phyloP scores from a whole-genome alignment of 1,140 invertebrate genomes.

The Aphelenchoides besseyi region DNA sequence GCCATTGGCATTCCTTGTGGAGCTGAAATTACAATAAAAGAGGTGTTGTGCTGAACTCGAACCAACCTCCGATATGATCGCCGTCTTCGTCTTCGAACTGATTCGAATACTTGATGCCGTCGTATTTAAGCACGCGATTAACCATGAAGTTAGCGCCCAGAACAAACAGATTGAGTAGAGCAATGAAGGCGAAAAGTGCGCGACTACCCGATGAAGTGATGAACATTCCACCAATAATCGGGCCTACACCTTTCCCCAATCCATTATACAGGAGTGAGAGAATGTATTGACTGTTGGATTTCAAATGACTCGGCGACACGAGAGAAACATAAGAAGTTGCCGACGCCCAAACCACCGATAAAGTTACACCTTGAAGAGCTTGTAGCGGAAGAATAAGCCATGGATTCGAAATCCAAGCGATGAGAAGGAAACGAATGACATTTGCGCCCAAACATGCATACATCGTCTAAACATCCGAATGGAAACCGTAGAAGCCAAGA shows the following conservation, averaged over 20 bases:
- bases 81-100: constrained; percentile 46
- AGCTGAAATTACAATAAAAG: constrained; percentile 27
- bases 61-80: constrained; percentile 24
- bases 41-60: background rate
- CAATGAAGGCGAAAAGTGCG: constrained; percentile 37
- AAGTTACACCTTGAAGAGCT: constrained; percentile 39
- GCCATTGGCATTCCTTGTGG: constrained; percentile 48
- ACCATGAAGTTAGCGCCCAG: constrained; percentile 43
- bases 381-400: constrained; percentile 47
- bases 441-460: constrained; percentile 45
- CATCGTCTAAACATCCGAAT: constrained; percentile 38
- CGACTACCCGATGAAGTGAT: constrained; percentile 41
- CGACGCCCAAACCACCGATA: constrained; percentile 41
- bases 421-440: constrained; percentile 46
- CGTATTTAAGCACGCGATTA: constrained; percentile 41
- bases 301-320: constrained; percentile 44
- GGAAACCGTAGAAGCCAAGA: background rate
- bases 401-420: constrained; percentile 48
- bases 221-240: constrained; percentile 47
- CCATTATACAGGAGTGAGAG: constrained; percentile 42
- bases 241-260: constrained; percentile 44
- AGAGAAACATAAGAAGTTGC: constrained; percentile 50
- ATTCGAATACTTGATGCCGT: constrained; percentile 42
- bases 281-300: constrained; percentile 43
- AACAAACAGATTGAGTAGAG: constrained; percentile 36